A percentile compares a stretch with the other conserved stretches of the same genome.
Evolutionary conservation across 2,797 vertebrate genomes (phyloP).

Genomic region (Tarsius wallacei): DNA sequence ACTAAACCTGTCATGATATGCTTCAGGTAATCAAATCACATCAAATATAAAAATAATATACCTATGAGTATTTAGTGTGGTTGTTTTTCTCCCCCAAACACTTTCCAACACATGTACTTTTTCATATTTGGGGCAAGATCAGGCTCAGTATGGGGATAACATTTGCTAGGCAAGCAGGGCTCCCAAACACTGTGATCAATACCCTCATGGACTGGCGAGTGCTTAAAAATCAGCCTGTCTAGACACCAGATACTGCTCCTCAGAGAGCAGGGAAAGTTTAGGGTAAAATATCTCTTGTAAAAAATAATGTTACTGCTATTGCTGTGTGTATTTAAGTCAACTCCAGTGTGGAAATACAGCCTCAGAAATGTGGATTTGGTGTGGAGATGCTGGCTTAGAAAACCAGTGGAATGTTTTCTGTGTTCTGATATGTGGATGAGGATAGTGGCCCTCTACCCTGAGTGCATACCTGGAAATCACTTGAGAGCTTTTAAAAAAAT

Average conservation of each 20-base stretch:
- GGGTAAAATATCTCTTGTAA: background rate
- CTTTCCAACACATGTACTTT: background rate
- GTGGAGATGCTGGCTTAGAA: background rate
- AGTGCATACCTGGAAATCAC: constrained; percentile 8
- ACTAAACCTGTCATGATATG: background rate
- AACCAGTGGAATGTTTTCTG: background rate
- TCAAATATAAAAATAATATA: background rate
- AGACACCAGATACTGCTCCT: background rate
- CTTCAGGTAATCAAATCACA: background rate
- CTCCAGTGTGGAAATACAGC: background rate
- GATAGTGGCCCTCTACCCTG: background rate
- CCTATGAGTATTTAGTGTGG: background rate
- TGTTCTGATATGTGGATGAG: background rate
- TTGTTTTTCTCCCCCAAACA: background rate
- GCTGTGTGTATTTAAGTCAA: background rate
- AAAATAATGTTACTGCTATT: background rate
- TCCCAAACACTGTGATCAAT: background rate
- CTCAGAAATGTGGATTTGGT: background rate
- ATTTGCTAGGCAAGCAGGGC: background rate
- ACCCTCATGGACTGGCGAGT: background rate
- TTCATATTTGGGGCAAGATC: background rate
- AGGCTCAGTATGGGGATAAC: background rate
- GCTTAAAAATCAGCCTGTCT: background rate
- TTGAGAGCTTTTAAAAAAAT: constrained; percentile 3
- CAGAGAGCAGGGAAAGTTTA: background rate